Evolutionary conservation across 2,113 vertebrate species (phyloP).

Genomic region (Zapus hudsonius): DNA sequence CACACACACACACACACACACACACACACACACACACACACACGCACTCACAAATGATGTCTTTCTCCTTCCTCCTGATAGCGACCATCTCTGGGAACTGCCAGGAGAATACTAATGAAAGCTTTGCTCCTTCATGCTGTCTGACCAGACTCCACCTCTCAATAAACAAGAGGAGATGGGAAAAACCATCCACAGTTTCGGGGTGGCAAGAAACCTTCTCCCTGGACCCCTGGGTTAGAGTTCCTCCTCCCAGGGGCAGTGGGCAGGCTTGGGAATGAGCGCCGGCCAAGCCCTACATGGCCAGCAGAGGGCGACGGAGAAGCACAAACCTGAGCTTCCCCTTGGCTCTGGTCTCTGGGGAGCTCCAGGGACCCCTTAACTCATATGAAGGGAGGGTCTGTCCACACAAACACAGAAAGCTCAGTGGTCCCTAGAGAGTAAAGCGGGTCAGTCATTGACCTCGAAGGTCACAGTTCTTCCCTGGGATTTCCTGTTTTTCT

Average conservation of each 20-base stretch:
- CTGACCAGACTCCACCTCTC: not conserved
- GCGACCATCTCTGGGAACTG: not conserved
- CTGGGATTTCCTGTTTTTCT: constrained; percentile 56
- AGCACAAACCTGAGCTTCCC: accelerated
- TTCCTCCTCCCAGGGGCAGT: not conserved
- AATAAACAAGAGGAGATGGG: not conserved
- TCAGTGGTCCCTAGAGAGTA: not conserved
- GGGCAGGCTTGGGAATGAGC: not conserved
- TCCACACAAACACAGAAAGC: not conserved
- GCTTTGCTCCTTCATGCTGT: not conserved
- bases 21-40: not conserved
- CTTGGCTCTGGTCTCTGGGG: too few relatives aligned
- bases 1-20: too few relatives aligned
- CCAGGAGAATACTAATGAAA: not conserved
- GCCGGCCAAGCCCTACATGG: not conserved
- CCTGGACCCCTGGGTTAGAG: not conserved
- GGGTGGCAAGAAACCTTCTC: not conserved
- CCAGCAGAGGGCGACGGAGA: constrained; percentile 36
- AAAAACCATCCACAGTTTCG: not conserved
- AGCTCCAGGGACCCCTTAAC: not conserved
- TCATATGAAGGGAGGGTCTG: not conserved
- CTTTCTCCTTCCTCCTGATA: not conserved
- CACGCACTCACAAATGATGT: too few relatives aligned
- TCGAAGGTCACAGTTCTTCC: constrained; percentile 39
- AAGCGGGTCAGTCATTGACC: not conserved